These are phyloP conservation scores for Echinops telfairi DNA, from an alignment of 2,113 vertebrate genomes.

Conservation along the genomic window DNA sequence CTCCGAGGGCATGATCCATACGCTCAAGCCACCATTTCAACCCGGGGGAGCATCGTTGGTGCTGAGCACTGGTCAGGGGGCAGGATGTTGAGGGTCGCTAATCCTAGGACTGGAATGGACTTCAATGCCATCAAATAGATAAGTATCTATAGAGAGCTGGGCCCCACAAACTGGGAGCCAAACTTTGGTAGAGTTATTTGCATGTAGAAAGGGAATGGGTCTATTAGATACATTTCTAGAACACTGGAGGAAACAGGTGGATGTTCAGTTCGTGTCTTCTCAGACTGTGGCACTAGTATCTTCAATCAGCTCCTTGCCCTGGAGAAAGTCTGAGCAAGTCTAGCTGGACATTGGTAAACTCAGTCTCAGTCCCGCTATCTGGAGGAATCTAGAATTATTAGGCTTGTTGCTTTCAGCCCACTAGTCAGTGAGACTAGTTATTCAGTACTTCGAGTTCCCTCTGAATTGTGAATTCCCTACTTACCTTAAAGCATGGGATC, in stretches of 20 bases:
- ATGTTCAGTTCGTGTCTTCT: not conserved
- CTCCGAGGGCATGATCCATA: not conserved
- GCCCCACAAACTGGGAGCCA: not conserved
- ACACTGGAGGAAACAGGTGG: not conserved
- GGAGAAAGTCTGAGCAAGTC: constrained; percentile 8
- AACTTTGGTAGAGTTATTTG: not conserved
- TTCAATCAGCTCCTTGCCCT: not conserved
- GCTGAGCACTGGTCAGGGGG: not conserved
- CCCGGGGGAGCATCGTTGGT: not conserved
- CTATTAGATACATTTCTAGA: not conserved
- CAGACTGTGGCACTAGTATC: not conserved
- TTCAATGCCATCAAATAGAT: constrained; percentile 11
- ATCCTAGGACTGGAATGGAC: not conserved
- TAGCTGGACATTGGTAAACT: not conserved
- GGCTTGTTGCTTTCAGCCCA: not conserved
- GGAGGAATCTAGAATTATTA: not conserved
- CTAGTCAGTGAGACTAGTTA: not conserved
- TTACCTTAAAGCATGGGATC: not conserved
- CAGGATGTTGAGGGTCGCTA: not conserved
- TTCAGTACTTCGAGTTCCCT: not conserved
- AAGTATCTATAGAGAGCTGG: not conserved
- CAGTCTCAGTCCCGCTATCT: not conserved
- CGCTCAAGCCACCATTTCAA: not conserved
- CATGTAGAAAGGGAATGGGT: not conserved
- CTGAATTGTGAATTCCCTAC: not conserved